Percentiles rank a stretch among this genome's conserved stretches.
Evolutionary conservation across 1,140 invertebrate genomes (phyloP).

Genomic region (Drosophila sp.): DNA sequence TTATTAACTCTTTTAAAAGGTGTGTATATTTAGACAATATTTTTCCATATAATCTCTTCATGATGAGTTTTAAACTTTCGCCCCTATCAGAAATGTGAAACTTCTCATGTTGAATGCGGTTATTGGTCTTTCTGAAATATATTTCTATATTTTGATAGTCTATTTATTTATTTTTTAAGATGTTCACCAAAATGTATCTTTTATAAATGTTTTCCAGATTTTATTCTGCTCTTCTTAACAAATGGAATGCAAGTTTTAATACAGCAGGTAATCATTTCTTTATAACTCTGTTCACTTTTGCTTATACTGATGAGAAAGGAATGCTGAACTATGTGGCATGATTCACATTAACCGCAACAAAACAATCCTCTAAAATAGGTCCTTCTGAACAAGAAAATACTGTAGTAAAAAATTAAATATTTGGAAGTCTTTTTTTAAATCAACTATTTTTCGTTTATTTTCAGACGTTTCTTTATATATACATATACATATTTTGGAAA

Average conservation of each 20-base stretch:
- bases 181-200: background rate
- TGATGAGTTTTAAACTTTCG: conserved; percentile 48
- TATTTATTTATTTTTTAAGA: background rate
- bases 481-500: no score
- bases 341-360: conserved; percentile 80
- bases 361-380: conserved; percentile 74
- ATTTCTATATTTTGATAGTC: background rate
- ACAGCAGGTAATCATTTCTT: background rate
- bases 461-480: no score
- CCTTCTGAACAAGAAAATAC: conserved; percentile 60
- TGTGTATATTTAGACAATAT: no score
- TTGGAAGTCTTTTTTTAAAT: no score
- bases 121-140: conserved; percentile 55
- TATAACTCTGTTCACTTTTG: background rate
- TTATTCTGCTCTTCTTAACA: background rate
- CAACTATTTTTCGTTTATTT: no score
- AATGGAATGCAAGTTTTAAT: background rate
- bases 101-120: conserved; percentile 53
- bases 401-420: background rate
- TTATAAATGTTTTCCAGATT: conserved; percentile 14
- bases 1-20: no score
- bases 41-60: background rate
- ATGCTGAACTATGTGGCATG: conserved; percentile 71
- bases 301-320: conserved; percentile 59
- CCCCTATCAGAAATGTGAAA: conserved; percentile 59